phyloP scores from a whole-genome alignment of 2,797 vertebrate genomes.

The Phrynocephalus guinanensis region DNA sequence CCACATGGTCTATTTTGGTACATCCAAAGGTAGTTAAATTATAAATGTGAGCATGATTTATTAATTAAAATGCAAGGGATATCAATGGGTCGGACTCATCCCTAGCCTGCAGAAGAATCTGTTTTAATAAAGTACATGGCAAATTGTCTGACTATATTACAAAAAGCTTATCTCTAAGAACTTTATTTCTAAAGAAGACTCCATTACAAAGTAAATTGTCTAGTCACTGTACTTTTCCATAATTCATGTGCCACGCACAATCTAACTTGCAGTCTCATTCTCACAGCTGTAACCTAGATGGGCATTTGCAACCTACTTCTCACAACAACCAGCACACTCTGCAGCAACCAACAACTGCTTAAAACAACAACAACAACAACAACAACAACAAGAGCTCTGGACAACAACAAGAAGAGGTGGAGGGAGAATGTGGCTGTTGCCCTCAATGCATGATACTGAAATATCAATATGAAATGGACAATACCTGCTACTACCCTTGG shows the following conservation, averaged over 20 bases:
- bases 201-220: constrained; percentile 8
- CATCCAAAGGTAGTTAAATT: constrained; percentile 41
- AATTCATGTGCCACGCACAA: constrained; percentile 21
- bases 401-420: neutral
- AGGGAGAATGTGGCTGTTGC: neutral
- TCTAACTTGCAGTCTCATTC: constrained; percentile 38
- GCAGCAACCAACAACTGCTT: too few relatives aligned
- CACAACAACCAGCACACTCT: too few relatives aligned
- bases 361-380: too few relatives aligned
- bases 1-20: constrained; percentile 4
- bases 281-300: neutral
- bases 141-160: constrained; percentile 42
- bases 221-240: constrained; percentile 8
- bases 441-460: neutral
- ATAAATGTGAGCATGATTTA: constrained; percentile 36
- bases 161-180: constrained; percentile 41
- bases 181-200: constrained; percentile 29
- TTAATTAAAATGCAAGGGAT: constrained; percentile 18
- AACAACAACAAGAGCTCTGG: neutral
- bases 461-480: neutral
- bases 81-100: constrained; percentile 43
- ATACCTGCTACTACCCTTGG: neutral
- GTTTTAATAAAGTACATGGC: neutral
- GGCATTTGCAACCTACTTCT: constrained; percentile 3
- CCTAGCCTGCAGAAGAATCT: constrained; percentile 39